Conservation (phyloP, 2,113 vertebrate species). For the Heloderma charlesbogerti region DNA sequence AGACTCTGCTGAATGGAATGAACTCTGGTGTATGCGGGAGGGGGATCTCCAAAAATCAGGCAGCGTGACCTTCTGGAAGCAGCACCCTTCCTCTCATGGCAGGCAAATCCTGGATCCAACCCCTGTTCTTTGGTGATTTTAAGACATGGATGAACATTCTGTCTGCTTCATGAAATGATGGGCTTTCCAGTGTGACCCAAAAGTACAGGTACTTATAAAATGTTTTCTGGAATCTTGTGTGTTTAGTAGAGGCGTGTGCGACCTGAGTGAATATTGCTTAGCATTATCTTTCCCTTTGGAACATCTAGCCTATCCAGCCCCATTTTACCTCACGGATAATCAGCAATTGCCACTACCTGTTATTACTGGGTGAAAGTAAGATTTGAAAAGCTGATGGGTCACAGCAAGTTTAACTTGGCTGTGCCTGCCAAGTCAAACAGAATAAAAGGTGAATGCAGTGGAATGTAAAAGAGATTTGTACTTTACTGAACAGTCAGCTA, state of each 20-base stretch:
- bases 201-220: not conserved
- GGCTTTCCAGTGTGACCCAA: not conserved
- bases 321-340: not conserved
- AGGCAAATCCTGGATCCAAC: no score
- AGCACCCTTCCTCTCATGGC: no score
- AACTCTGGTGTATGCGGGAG: no score
- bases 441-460: constrained; percentile 54
- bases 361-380: constrained; percentile 8
- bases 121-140: not conserved
- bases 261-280: not conserved
- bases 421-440: constrained; percentile 66
- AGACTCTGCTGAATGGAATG: no score
- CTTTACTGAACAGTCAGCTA: constrained; percentile 65
- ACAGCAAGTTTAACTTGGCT: constrained; percentile 44
- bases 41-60: no score
- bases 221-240: not conserved
- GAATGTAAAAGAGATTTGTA: constrained; percentile 70
- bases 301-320: not conserved
- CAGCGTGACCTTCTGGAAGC: no score
- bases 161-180: not conserved
- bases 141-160: not conserved
- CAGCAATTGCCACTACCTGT: not conserved
- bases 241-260: not conserved
- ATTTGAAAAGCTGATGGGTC: constrained; percentile 58
- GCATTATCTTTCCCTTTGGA: not conserved